Evolutionary conservation across 2,888 invertebrate genomes (phyloP), one percentile per base, ranked within the genome.

Genomic region (Boloria selene): DNA sequence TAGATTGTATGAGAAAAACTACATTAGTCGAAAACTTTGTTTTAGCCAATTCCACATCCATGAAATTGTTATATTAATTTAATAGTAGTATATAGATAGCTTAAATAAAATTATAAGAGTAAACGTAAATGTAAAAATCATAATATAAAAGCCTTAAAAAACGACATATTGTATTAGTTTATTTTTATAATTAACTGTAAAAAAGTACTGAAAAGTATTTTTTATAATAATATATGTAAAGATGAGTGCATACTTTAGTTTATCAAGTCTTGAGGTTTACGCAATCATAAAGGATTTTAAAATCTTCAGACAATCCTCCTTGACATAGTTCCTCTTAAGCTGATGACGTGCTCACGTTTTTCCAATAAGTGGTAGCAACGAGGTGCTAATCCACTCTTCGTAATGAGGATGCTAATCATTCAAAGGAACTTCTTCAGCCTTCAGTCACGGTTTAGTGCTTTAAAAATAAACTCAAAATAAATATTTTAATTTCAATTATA

Each of bases 361-460:
- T 70, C 72, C 73, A 76, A 76, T 77, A 76, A 75, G 75, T 70
- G 72, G 70, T 70, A 71, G 72, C 74, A 75, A 79, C 73, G 68
- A 79, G 79, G 79, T 78, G 79, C 77, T 79, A 80, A 80, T 75
- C 78, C 76, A 79, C 79, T 79, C 71, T 71, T 72, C 70, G 62
- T 74, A 82, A 84, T 79, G 78, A 81, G 79, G 75, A 77, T 76
- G 84, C 84, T 85, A 84, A 85, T 85, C 78, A 81, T 70, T 70
- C 67, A 82, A 84, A 81, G 83, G 77, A 75, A 83, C 81, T 79
- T 74, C 71, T 65, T 68, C 65, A 62, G 53, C 61, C 66, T 64
- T 53, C 60, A 47, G 64, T 61, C 63, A 50, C 65, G 56, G 70
- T 62, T 26, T 49, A 49, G 49, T 45, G 44, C 55, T 56, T 13